Conservation (phyloP, 2,888 invertebrate species). For the Melinopterus prodromus region DNA sequence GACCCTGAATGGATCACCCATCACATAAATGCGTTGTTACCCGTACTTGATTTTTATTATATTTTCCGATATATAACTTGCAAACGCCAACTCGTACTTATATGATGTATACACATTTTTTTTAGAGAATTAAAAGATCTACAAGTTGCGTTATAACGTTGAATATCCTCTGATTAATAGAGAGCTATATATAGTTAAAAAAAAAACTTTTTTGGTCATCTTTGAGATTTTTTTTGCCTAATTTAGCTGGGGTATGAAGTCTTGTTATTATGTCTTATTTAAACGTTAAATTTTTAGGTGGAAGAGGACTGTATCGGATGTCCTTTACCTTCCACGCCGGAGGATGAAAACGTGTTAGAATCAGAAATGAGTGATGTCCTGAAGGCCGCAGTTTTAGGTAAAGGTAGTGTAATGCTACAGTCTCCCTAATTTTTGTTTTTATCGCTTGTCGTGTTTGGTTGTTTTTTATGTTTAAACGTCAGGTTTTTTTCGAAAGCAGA, state of each 20-base stretch:
- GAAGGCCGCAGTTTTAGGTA: constrained; percentile 79
- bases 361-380: constrained; percentile 88
- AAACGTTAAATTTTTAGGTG: constrained; percentile 59
- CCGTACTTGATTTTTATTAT: too few relatives aligned
- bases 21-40: too few relatives aligned
- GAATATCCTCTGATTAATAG: too few relatives aligned
- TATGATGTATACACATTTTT: too few relatives aligned
- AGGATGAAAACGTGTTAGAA: constrained; percentile 83
- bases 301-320: constrained; percentile 86
- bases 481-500: not conserved
- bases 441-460: not conserved
- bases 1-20: too few relatives aligned
- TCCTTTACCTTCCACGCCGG: constrained; percentile 85
- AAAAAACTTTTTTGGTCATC: too few relatives aligned
- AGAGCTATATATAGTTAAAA: too few relatives aligned
- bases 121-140: not conserved
- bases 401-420: constrained; percentile 52
- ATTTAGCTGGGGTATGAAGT: too few relatives aligned
- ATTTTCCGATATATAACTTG: too few relatives aligned
- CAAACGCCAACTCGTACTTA: too few relatives aligned
- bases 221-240: too few relatives aligned
- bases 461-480: not conserved
- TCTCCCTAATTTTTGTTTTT: constrained; percentile 18
- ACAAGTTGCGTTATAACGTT: constrained; percentile 53
- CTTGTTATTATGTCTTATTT: too few relatives aligned